Evolutionary conservation across 2,797 vertebrate species (phyloP).

Genomic region (Cirrhinus molitorella): DNA sequence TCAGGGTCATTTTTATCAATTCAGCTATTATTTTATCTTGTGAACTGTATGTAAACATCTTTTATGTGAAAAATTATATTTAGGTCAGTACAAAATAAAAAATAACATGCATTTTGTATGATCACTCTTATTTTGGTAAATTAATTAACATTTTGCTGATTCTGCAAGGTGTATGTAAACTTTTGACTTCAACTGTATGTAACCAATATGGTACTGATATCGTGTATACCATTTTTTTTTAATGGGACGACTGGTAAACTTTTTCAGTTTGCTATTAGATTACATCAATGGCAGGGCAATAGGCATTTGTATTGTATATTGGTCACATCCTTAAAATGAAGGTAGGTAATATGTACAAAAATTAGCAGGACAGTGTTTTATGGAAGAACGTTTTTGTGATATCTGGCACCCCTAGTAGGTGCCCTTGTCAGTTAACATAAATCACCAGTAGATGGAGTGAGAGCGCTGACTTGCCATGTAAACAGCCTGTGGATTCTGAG

Average conservation of each 20-base stretch:
- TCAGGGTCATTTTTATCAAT: no score
- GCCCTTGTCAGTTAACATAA: neutral
- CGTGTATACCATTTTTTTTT: neutral
- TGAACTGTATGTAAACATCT: no score
- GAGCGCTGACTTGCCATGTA: neutral
- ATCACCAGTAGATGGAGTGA: conserved; percentile 49
- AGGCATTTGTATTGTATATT: neutral
- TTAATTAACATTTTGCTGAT: no score
- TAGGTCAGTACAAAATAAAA: no score
- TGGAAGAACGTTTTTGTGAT: neutral
- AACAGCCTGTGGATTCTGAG: neutral
- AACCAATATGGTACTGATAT: neutral
- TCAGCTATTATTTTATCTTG: no score
- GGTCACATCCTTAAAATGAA: neutral
- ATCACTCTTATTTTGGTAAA: no score
- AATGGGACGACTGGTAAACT: neutral
- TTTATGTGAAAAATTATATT: no score
- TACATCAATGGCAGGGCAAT: neutral
- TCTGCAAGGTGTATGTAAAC: no score
- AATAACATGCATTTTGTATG: no score
- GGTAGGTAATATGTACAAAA: neutral
- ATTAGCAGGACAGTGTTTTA: neutral
- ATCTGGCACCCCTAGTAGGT: neutral
- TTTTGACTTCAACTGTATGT: no score
- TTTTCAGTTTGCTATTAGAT: neutral